These are phyloP conservation scores for Hippoglossus stenolepis DNA, from an alignment of 2,113 vertebrate species.

Conservation along the genomic window DNA sequence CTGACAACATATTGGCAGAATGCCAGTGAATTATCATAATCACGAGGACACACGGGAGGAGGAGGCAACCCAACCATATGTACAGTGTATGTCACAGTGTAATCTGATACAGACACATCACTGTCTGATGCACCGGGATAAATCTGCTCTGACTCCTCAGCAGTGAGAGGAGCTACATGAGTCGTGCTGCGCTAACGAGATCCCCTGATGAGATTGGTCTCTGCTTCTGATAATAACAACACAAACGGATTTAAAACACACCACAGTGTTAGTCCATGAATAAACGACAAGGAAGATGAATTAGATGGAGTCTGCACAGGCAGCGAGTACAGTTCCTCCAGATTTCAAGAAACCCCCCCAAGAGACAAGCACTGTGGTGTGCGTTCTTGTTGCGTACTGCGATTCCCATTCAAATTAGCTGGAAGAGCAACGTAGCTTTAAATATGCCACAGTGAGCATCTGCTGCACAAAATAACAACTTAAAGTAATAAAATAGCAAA, in stretches of 20 bases:
- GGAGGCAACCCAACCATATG: neutral
- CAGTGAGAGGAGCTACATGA: constrained; percentile 2
- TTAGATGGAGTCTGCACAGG: neutral
- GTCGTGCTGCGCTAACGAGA: constrained; percentile 31
- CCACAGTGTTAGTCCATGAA: neutral
- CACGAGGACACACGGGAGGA: neutral
- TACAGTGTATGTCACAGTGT: neutral
- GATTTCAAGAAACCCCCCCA: neutral
- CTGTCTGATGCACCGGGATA: constrained; percentile 24
- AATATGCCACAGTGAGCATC: neutral
- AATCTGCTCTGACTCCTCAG: constrained; percentile 12
- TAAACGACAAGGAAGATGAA: neutral
- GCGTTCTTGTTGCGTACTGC: neutral
- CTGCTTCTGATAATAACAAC: constrained; percentile 5
- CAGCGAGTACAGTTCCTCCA: neutral
- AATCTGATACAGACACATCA: neutral
- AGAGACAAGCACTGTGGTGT: neutral
- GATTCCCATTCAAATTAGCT: neutral
- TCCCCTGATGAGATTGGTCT: constrained; percentile 27
- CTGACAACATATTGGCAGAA: neutral
- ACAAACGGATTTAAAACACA: constrained; percentile 14
- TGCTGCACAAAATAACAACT: neutral
- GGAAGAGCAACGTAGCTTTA: neutral
- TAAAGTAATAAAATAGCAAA: neutral
- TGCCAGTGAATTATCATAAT: neutral